phyloP scores from a whole-genome alignment of 2,888 invertebrate genomes.

The Dysmachus trigonus region DNA sequence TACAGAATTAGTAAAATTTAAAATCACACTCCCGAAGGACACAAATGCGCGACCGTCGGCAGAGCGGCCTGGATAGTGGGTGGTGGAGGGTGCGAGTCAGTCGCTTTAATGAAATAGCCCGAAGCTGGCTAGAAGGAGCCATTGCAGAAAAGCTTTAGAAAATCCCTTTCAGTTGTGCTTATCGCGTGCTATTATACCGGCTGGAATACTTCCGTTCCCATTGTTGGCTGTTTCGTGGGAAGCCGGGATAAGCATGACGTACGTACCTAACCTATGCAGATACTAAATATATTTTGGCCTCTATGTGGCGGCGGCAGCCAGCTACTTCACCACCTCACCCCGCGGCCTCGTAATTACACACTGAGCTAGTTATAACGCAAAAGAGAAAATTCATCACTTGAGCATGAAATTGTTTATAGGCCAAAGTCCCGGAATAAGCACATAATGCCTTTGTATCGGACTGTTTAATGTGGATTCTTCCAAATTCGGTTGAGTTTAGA shows the following conservation, averaged over 20 bases:
- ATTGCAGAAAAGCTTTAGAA: constrained; percentile 20
- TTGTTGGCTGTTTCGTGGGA: constrained; percentile 27
- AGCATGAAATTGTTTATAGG: constrained; percentile 37
- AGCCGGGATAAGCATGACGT: constrained; percentile 19
- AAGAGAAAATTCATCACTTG: constrained; percentile 36
- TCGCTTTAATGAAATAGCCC: constrained; percentile 14
- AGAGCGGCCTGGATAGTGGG: no score
- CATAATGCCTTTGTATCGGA: constrained; percentile 29
- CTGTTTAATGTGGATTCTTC: constrained; percentile 31
- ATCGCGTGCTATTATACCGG: constrained; percentile 23
- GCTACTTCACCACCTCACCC: neutral
- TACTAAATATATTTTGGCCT: constrained; percentile 33
- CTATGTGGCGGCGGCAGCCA: constrained; percentile 7
- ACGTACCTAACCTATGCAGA: constrained; percentile 15
- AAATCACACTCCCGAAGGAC: constrained; percentile 20
- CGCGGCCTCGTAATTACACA: constrained; percentile 18
- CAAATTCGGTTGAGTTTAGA: constrained; percentile 17
- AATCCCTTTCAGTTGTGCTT: constrained; percentile 28
- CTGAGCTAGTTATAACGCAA: constrained; percentile 19
- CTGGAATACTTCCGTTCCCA: neutral
- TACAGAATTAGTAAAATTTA: constrained; percentile 31
- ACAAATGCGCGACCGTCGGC: neutral
- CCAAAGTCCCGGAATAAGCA: constrained; percentile 30
- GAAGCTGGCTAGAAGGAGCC: neutral
- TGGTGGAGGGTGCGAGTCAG: neutral